Base-by-base conservation (phyloP, 2,113 vertebrate genomes). In the Rhineura floridana region DNA sequence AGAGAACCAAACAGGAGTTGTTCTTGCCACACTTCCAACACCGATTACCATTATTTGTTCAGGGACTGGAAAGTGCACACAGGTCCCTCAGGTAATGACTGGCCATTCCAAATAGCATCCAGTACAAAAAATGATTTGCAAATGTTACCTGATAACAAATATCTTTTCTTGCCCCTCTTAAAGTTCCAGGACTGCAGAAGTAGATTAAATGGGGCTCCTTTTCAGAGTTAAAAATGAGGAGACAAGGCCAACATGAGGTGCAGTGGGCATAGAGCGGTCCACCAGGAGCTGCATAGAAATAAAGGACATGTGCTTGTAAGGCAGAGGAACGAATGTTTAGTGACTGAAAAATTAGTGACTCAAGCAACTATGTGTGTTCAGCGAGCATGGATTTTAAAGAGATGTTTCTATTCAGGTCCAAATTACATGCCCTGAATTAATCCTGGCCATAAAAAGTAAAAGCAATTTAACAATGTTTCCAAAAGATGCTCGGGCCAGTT, bases 1-100 rank as follows among this genome's bases (percentile, higher is more conserved):
- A n/a, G n/a, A n/a, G n/a, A n/a, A n/a, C n/a, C n/a, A n/a, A n/a
- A n/a, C n/a, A n/a, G n/a, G n/a, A n/a, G n/a, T n/a, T n/a, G n/a
- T n/a, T n/a, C n/a, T n/a, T n/a, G n/a, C n/a, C n/a, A n/a, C n/a
- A n/a, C n/a, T n/a, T n/a, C n/a, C n/a, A n/a, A n/a, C n/a, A n/a
- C n/a, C n/a, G 69, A 67, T 84, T 1, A 7, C 9, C 10, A 30
- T 52, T 0, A 0, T 85, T 78, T 30, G 8, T 0, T 1, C 42
- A 72, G 90, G n/a, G 23, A 70, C 76, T 3, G 23, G 72, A 89
- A 69, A 81, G 11, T 6, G 55, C 1, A 72, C 39, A 36, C n/a
- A 36, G 30, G 77, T 12, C 33, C 4, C 46, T 52, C 36, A n/a
- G 30, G 77, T 30, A 69, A 30, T n/a, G 28, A 4, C 33, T 13